These are phyloP conservation scores for Vanessa atalanta DNA, from an alignment of 1,140 invertebrate genomes.

Conservation along the genomic window DNA sequence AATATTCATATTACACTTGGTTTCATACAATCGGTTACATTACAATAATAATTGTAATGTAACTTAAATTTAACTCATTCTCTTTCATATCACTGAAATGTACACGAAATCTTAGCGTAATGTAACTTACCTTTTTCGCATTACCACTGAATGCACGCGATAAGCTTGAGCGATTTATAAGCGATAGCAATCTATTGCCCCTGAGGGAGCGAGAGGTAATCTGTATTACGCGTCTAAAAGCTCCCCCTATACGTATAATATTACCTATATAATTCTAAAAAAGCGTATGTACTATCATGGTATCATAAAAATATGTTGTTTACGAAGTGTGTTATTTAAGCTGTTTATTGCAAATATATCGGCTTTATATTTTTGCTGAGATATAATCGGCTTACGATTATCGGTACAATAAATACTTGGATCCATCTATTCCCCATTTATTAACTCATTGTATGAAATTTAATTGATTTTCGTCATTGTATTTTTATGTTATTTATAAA, in stretches of 20 bases:
- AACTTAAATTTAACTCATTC: neutral
- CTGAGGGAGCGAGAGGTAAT: constrained; percentile 49
- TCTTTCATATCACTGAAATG: constrained; percentile 8
- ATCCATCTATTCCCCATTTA: no score
- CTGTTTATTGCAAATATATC: no score
- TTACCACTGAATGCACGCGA: constrained; percentile 55
- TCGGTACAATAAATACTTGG: no score
- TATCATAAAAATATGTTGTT: no score
- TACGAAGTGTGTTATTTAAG: no score
- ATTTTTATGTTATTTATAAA: no score
- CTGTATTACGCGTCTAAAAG: constrained; percentile 20
- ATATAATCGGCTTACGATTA: no score
- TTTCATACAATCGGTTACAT: no score
- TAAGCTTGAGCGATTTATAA: constrained; percentile 68
- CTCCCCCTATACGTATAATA: neutral
- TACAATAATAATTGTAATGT: neutral
- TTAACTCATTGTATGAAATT: no score
- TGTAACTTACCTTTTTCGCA: constrained; percentile 46
- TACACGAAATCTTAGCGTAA: constrained; percentile 27
- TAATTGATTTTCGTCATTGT: no score
- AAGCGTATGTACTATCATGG: neutral
- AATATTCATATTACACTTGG: neutral
- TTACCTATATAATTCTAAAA: neutral
- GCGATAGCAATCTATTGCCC: constrained; percentile 62
- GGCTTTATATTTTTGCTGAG: no score